Conservation (phyloP, 2,888 invertebrate species). For the Tricholauxania praeusta region DNA sequence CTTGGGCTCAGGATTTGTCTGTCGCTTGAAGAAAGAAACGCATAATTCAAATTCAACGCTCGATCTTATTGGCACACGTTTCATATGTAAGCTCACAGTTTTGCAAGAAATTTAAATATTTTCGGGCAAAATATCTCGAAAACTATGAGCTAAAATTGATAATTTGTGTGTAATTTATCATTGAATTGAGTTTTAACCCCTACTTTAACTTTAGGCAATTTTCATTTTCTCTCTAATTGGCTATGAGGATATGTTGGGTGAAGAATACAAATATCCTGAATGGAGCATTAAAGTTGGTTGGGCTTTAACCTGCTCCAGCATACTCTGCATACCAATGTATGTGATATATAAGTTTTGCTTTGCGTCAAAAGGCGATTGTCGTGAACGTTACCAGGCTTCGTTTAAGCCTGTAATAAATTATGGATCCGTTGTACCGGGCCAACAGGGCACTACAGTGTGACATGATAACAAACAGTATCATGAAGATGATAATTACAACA, state of each 20-base stretch:
- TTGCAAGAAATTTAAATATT: too few relatives aligned
- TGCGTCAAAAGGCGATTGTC: slow-evolving; percentile 74
- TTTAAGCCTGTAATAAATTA: slow-evolving; percentile 62
- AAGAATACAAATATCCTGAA: slow-evolving; percentile 79
- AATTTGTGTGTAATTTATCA: too few relatives aligned
- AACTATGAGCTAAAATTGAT: too few relatives aligned
- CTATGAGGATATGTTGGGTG: slow-evolving; percentile 84
- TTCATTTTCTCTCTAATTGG: slow-evolving; percentile 86
- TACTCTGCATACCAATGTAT: slow-evolving; percentile 87
- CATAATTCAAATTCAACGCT: too few relatives aligned
- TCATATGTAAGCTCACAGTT: too few relatives aligned
- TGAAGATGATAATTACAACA: slow-evolving; percentile 1
- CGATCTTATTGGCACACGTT: too few relatives aligned
- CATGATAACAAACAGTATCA: slow-evolving; percentile 52
- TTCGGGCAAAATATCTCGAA: too few relatives aligned
- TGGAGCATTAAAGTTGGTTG: slow-evolving; percentile 88
- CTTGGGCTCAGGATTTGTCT: too few relatives aligned
- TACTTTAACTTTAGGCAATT: slow-evolving; percentile 72
- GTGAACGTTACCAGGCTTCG: slow-evolving; percentile 54
- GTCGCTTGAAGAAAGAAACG: too few relatives aligned
- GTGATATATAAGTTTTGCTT: slow-evolving; percentile 80
- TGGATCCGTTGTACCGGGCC: slow-evolving; percentile 65
- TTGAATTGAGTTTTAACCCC: background rate
- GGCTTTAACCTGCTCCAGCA: slow-evolving; percentile 85
- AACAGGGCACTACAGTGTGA: slow-evolving; percentile 68